phyloP scores from a whole-genome alignment of 2,888 invertebrate genomes.

The Listrodromus nycthemerus region DNA sequence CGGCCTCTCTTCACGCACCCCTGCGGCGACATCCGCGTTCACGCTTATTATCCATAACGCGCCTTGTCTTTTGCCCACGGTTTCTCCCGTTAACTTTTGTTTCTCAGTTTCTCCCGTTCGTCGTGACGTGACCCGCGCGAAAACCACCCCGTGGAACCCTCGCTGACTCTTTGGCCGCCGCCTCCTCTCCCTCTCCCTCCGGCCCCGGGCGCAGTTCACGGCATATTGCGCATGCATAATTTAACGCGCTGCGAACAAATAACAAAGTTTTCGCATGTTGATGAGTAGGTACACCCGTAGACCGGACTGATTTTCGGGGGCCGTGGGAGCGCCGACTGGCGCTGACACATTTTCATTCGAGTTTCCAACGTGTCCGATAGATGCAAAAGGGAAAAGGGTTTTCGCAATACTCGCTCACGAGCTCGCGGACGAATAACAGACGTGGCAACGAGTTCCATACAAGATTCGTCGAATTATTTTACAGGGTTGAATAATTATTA shows the following conservation, averaged over 20 bases:
- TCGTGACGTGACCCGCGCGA: slow-evolving; percentile 4
- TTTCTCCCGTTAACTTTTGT: slow-evolving; percentile 63
- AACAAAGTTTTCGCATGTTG: slow-evolving; percentile 83
- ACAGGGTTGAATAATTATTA: background rate
- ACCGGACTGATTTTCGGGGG: slow-evolving; percentile 76
- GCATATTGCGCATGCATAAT: slow-evolving; percentile 84
- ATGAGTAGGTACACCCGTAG: slow-evolving; percentile 72
- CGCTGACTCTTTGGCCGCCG: background rate
- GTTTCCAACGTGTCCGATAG: slow-evolving; percentile 45
- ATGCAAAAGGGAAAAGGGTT: background rate
- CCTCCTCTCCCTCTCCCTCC: background rate
- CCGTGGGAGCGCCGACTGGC: slow-evolving; percentile 74
- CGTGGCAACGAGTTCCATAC: background rate
- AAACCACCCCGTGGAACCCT: slow-evolving; percentile 4
- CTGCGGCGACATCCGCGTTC: slow-evolving; percentile 68
- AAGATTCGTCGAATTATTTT: background rate
- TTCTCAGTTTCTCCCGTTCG: slow-evolving; percentile 35
- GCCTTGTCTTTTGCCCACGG: slow-evolving; percentile 56
- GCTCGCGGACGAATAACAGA: background rate
- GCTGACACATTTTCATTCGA: slow-evolving; percentile 81
- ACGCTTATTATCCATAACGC: slow-evolving; percentile 71
- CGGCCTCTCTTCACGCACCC: slow-evolving; percentile 55
- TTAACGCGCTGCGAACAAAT: slow-evolving; percentile 83
- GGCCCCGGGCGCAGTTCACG: slow-evolving; percentile 60
- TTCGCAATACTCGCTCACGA: background rate